A percentile compares a stretch with the other conserved stretches of the same genome.
These are phyloP conservation scores for Halictus quadricinctus DNA, from an alignment of 2,888 invertebrate genomes.

Conservation along the genomic window DNA sequence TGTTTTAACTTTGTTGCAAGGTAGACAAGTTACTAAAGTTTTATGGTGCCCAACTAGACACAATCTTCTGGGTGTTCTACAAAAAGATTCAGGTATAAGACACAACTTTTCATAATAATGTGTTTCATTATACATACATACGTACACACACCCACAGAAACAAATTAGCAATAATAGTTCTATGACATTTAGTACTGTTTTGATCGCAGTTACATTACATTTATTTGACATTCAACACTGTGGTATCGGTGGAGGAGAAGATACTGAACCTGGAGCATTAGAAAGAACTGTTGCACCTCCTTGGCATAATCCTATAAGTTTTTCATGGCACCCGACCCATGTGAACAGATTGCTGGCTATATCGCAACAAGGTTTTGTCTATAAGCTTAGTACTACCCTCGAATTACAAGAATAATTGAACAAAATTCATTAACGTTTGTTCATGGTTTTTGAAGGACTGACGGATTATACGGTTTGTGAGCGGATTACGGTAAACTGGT, in stretches of 20 bases:
- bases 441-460: conserved; percentile 79
- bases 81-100: conserved; percentile 86
- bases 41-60: conserved; percentile 95
- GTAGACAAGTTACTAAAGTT: conserved; percentile 88
- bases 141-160: background rate
- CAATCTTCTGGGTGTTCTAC: conserved; percentile 91
- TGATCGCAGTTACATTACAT: conserved; percentile 84
- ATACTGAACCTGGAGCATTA: conserved; percentile 89
- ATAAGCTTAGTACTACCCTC: background rate
- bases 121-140: background rate
- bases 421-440: conserved; percentile 7
- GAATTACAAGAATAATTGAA: conserved; percentile 78
- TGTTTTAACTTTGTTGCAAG: conserved; percentile 88
- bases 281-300: conserved; percentile 86
- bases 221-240: conserved; percentile 93
- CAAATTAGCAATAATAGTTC: background rate
- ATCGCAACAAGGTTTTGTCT: conserved; percentile 75
- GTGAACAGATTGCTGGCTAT: conserved; percentile 90
- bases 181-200: conserved; percentile 4
- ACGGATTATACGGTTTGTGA: conserved; percentile 91
- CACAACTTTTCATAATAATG: background rate
- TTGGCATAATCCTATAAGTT: conserved; percentile 85
- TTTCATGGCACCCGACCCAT: conserved; percentile 94
- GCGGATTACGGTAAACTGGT: conserved; percentile 92
- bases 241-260: conserved; percentile 86